Evolutionary conservation across 2,797 vertebrate genomes (phyloP).

Genomic region (Pipistrellus pygmaeus): DNA sequence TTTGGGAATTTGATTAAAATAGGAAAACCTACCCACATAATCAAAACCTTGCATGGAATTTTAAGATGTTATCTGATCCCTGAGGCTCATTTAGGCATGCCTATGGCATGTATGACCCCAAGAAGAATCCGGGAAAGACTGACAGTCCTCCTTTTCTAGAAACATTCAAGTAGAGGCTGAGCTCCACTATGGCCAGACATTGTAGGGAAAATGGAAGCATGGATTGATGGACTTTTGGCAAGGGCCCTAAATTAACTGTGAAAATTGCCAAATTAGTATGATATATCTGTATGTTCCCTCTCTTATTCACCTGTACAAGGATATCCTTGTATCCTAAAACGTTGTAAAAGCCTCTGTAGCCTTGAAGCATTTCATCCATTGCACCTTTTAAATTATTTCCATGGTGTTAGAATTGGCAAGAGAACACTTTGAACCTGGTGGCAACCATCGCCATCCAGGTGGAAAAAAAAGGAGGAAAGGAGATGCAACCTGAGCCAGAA

Average conservation of each 20-base stretch:
- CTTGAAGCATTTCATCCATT: constrained; percentile 57
- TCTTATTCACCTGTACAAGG: constrained; percentile 16
- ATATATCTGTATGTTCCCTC: neutral
- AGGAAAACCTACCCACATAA: neutral
- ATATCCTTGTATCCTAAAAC: constrained; percentile 44
- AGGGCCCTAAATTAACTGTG: constrained; percentile 20
- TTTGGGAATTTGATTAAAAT: neutral
- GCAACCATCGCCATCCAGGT: constrained; percentile 38
- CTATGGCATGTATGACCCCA: neutral
- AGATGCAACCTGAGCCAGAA: constrained; percentile 76
- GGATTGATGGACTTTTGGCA: neutral
- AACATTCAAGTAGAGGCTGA: neutral
- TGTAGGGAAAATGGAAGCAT: neutral
- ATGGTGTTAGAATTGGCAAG: constrained; percentile 76
- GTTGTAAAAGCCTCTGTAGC: neutral
- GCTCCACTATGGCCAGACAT: neutral
- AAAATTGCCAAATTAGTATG: constrained; percentile 35
- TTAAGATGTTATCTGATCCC: neutral
- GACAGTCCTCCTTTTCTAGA: neutral
- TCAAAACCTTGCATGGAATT: neutral
- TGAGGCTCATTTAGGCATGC: neutral
- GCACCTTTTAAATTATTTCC: constrained; percentile 76
- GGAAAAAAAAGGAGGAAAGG: neutral
- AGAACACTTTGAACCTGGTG: constrained; percentile 41
- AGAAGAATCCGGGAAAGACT: accelerated